Evolutionary conservation across 2,113 vertebrate genomes (phyloP).

Genomic region (Mormoops blainvillei): DNA sequence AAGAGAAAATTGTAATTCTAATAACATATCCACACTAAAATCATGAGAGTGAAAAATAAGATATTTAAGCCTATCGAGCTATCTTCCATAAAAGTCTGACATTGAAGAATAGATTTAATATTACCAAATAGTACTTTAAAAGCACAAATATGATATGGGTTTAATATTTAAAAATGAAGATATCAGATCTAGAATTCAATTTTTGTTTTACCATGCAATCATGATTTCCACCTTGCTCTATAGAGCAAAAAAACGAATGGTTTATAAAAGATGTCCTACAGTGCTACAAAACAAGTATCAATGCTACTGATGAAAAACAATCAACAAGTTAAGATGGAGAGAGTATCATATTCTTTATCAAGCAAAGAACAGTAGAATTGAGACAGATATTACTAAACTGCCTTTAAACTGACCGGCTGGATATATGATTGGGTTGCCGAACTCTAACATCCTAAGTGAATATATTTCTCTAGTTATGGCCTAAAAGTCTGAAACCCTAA

Average conservation of each 20-base stretch:
- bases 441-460: not conserved
- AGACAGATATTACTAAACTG: not conserved
- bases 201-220: not conserved
- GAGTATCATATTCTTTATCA: not conserved
- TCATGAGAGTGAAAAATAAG: not conserved
- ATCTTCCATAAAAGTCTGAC: not conserved
- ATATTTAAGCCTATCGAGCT: not conserved
- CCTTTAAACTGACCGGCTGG: not conserved
- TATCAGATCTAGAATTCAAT: not conserved
- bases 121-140: not conserved
- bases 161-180: slow-evolving; percentile 3
- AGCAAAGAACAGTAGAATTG: not conserved
- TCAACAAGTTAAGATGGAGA: not conserved
- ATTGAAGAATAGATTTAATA: slow-evolving; percentile 42
- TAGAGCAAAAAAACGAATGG: not conserved
- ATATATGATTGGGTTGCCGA: not conserved
- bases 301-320: not conserved
- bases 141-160: not conserved
- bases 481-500: not conserved
- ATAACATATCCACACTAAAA: slow-evolving; percentile 2
- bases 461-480: not conserved
- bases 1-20: not conserved
- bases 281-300: not conserved
- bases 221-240: not conserved
- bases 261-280: not conserved